These are phyloP conservation scores for Drosophila obscura DNA, from an alignment of 1,140 invertebrate genomes.

Conservation along the genomic window DNA sequence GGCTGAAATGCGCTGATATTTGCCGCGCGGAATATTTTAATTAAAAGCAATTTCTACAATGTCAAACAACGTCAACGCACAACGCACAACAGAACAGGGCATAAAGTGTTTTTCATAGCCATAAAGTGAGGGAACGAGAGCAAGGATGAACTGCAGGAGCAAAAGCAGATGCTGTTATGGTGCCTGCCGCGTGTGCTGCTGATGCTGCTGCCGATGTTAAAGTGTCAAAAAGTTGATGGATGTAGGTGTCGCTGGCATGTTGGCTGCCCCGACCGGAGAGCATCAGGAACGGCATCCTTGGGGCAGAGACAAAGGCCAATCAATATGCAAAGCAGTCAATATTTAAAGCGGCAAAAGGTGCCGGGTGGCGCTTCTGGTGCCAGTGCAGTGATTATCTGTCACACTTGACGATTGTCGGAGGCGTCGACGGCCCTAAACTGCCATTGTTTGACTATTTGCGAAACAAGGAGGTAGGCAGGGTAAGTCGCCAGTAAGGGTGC, in stretches of 20 bases:
- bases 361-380: conserved; percentile 5
- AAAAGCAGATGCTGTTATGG: not conserved
- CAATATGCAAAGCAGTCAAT: conserved; percentile 76
- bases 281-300: conserved; percentile 10
- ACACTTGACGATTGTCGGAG: conserved; percentile 47
- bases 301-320: conserved; percentile 54
- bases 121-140: conserved; percentile 42
- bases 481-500: conserved; percentile 6
- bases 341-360: conserved; percentile 59
- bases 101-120: conserved; percentile 67
- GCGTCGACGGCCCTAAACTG: conserved; percentile 31
- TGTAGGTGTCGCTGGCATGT: conserved; percentile 55
- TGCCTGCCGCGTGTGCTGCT: conserved; percentile 5
- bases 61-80: conserved; percentile 61
- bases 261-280: conserved; percentile 18
- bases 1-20: conserved; percentile 41
- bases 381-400: conserved; percentile 57
- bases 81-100: conserved; percentile 26
- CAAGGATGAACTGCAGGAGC: conserved; percentile 25
- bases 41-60: conserved; percentile 74
- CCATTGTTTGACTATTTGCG: conserved; percentile 75
- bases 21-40: conserved; percentile 59
- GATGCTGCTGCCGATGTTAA: conserved; percentile 42
- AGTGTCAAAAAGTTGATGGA: conserved; percentile 79
- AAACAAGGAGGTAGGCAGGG: not conserved